A percentile compares a stretch with the other conserved stretches of the same genome.
These are phyloP conservation scores for Chinchilla lanigera DNA, from an alignment of 2,113 vertebrate species.

Conservation along the genomic window DNA sequence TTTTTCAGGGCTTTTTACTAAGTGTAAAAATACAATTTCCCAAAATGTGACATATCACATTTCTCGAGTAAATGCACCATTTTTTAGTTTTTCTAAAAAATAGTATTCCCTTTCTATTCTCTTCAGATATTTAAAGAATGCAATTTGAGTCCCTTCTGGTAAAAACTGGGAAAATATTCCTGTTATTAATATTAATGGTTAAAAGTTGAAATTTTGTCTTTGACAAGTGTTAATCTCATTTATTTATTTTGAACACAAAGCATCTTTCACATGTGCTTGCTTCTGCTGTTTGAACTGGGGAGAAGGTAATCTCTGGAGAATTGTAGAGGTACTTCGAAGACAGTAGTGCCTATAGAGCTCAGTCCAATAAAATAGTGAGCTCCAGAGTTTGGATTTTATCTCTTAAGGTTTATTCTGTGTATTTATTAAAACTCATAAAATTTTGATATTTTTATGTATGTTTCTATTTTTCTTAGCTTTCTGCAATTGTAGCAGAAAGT, in stretches of 20 bases:
- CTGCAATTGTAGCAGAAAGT: not conserved
- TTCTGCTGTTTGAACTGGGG: not conserved
- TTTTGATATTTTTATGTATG: slow-evolving; percentile 2
- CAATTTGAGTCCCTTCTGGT: not conserved
- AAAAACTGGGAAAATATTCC: not conserved
- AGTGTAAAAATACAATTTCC: slow-evolving; percentile 44
- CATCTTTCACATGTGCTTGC: not conserved
- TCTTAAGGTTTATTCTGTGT: not conserved
- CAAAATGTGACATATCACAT: not conserved
- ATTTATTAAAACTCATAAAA: slow-evolving; percentile 17
- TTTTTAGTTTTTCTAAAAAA: not conserved
- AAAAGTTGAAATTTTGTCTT: not conserved
- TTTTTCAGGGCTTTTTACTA: not conserved
- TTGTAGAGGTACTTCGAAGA: not conserved
- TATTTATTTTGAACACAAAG: not conserved
- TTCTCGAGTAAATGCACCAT: not conserved
- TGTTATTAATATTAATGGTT: slow-evolving; percentile 32
- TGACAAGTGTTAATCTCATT: not conserved
- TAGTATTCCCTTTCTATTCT: not conserved
- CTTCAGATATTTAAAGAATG: not conserved
- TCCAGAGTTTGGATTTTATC: not conserved
- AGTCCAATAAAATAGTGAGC: not conserved
- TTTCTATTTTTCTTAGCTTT: not conserved
- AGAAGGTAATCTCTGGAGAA: not conserved
- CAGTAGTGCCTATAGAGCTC: not conserved